Evolutionary conservation across 2,113 vertebrate genomes (phyloP), one percentile per base, ranked within the genome.

Genomic region (Butorides virescens): DNA sequence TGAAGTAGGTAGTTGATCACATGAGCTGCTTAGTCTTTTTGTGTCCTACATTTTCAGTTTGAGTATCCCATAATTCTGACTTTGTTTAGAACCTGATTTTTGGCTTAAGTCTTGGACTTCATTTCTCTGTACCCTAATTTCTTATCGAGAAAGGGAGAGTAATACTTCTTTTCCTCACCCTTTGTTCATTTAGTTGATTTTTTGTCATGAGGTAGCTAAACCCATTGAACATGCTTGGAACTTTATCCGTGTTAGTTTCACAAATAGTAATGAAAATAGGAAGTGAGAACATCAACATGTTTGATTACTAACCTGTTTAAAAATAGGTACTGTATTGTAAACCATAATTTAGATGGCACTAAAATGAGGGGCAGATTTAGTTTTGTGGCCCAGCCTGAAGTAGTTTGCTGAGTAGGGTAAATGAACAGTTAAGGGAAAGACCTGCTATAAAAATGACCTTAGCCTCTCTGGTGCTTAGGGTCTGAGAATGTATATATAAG

Each of bases 261-360:
- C 18, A n/a, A 49, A n/a, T 1, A 59, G 13, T 46, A 11, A 29
- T 44, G 53, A 27, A 47, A 52, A 42, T 10, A 76, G 32, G 25
- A 83, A 86, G 20, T 7, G 37, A 79, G 42, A 83, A 70, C 6
- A 36, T 21, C 50, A 53, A 13, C 2, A 1, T 13, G n/a, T 47
- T 63, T 86, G n/a, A 37, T 77, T 92, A 30, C 21, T 59, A 50
- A 67, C 20, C 46, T 68, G 42, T 53, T 84, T 59, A 29, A 59
- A 77, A 84, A 63, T 7, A 74, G 21, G 3, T n/a, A 4, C 10
- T 27, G 7, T 2, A 0, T 26, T 55, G 32, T 50, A 90, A 92
- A 59, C 9, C 0, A 0, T n/a, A 25, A 67, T 20, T 68, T 32
- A 63, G 18, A 18, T 27, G 3, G 20, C 53, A 39, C 7, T 63